Evolutionary conservation across 2,797 vertebrate genomes (phyloP), one percentile per base, ranked within the genome.

Genomic region (Diglossa cyanea): DNA sequence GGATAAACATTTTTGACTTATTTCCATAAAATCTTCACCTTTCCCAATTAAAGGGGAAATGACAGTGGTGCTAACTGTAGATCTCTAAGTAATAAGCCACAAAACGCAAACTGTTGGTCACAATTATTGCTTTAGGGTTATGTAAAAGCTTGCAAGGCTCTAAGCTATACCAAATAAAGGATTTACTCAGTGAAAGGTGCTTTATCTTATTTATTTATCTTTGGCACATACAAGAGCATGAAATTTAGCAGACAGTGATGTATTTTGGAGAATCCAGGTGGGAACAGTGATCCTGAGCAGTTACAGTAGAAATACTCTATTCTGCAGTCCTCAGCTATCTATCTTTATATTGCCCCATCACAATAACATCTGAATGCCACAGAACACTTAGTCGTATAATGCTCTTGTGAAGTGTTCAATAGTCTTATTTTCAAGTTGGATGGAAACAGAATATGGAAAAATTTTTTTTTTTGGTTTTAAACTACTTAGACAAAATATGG

Each of bases 201-300:
- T 92, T 88, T 45, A 39, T 88, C 57, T 50, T 73, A 71, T 76
- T 92, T 87, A 74, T 86, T 91, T 21, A 45, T 92, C 40, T 92
- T 90, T 88, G 66, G 7, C 23, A 78, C 17, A 48, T 72, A 51
- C 3, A 0, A 75, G 13, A 81, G 8, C 31, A 70, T 39, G 58
- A 92, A 76, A 47, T 93, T 88, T 83, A 77, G 18, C 39, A 90
- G 83, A 86, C 28, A 88, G 23, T 58, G 44, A 72, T 87, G 7
- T 14, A 79, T 84, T 90, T 94, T 84, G n/a, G 57, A 54, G 47
- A 88, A 92, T 66, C 12, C 47, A 66, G 8, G 8, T 78, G 39
- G 28, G 33, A 95, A 78, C 39, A 57, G 54, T 60, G 51, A 44
- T 73, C 33, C 51, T 51, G 31, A 88, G 12, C 23, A 57, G 25